phyloP scores from a whole-genome alignment of 2,797 vertebrate species.

The Taenioides sp. region DNA sequence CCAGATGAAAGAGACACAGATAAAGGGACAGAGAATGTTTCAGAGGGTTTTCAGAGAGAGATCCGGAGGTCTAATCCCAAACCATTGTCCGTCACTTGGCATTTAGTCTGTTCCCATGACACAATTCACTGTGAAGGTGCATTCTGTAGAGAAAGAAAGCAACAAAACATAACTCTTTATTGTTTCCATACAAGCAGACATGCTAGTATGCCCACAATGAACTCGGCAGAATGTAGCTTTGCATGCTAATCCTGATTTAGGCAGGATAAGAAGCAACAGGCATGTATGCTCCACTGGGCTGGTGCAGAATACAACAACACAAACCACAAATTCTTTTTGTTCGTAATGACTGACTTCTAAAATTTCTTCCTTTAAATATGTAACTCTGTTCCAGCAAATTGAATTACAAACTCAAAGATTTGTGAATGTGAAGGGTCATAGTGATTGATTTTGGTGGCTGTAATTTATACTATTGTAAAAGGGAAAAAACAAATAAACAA shows the following conservation, averaged over 20 bases:
- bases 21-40: slow-evolving; percentile 36
- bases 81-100: slow-evolving; percentile 43
- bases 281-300: neutral
- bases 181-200: neutral
- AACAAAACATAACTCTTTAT: neutral
- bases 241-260: slow-evolving; percentile 14
- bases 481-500: too few species aligned
- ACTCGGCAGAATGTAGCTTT: neutral
- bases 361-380: neutral
- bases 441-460: neutral
- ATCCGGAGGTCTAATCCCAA: slow-evolving; percentile 39
- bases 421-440: neutral
- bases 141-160: neutral
- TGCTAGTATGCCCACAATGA: neutral
- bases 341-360: slow-evolving; percentile 2
- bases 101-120: slow-evolving; percentile 22
- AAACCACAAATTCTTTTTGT: neutral
- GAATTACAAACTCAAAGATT: neutral
- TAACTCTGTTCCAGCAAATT: neutral
- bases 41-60: slow-evolving; percentile 35
- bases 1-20: slow-evolving; percentile 47
- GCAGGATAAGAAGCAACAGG: neutral
- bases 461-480: too few species aligned
- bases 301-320: neutral
- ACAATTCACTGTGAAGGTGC: slow-evolving; percentile 4